Base-by-base conservation (phyloP, 2,797 vertebrate genomes). In the Sciaenops ocellatus region DNA sequence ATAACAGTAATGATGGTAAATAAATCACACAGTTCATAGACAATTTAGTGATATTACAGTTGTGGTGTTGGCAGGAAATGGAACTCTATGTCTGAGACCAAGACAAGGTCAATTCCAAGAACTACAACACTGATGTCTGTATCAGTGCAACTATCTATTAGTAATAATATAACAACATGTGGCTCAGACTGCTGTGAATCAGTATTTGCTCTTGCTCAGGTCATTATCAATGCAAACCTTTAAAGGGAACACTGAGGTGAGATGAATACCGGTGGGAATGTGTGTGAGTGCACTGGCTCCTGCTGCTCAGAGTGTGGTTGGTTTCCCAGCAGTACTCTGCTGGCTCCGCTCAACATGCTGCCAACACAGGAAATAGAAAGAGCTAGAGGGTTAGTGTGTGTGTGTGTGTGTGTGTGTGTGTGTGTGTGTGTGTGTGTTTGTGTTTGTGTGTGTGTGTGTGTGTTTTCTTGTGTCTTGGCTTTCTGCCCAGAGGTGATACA, bases 281-380 rank as follows among this genome's bases (percentile, higher is more conserved):
- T 65, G 67, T 30, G 30, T 30, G 38, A 44, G 42, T 9, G 38
- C 3, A n/a, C 18, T 34, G 61, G 30, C 47, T 74, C 57, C 55
- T 63, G 54, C 61, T 42, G 72, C 65, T 60, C n/a, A 38, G 66
- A 38, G 22, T 3, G 22, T 30, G 51, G 46, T 66, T 60, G 42
- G 47, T 30, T 70, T 74, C 47, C 20, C 52, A 70, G 66, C 75
- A 74, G 65, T 10, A 12, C 64, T 60, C 44, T 38, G 55, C 69
- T 69, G 54, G 30, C 16, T 61, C 46, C 57, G 60, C 69, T 59
- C 61, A 47, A 41, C 73, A 70, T 6, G 51, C 46, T 62, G 65
- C 69, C 41, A 56, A 73, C 50, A 66, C 64, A 57, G 73, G 69
- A 79, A 79, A 82, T 47, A 82, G 60, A 79, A 62, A 65, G 62